phyloP scores from a whole-genome alignment of 2,888 invertebrate genomes.

The Balanococcus diminutus region DNA sequence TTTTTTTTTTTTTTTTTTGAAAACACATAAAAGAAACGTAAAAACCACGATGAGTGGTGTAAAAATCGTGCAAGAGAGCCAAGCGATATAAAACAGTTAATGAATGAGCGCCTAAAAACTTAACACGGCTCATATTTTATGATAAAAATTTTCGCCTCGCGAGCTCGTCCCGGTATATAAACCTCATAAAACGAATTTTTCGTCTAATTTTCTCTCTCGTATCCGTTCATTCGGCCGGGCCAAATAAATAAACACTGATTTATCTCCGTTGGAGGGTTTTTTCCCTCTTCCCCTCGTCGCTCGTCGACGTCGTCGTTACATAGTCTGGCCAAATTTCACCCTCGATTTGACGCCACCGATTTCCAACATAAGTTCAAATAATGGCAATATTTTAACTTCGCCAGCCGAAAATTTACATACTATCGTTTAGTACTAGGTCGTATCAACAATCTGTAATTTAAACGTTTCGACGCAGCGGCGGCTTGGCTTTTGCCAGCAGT shows the following conservation, averaged over 20 bases:
- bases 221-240: background rate
- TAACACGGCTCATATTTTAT: slow-evolving; percentile 38
- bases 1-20: slow-evolving; percentile 43
- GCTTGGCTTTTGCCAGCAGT: background rate
- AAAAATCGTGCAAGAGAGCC: background rate
- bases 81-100: slow-evolving; percentile 35
- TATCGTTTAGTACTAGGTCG: background rate
- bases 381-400: background rate
- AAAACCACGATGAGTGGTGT: slow-evolving; percentile 10
- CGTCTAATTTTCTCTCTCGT: slow-evolving; percentile 2
- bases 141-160: slow-evolving; percentile 19
- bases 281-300: too few relatives aligned
- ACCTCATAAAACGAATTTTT: slow-evolving; percentile 30
- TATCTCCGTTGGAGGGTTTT: background rate
- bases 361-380: background rate
- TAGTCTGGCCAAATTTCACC: background rate
- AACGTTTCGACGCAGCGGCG: background rate
- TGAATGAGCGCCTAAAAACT: slow-evolving; percentile 35
- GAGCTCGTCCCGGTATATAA: background rate
- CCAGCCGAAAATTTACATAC: background rate
- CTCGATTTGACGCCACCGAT: background rate
- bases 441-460: background rate
- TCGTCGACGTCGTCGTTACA: background rate
- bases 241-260: slow-evolving; percentile 38
- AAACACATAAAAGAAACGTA: slow-evolving; percentile 44